phyloP scores from a whole-genome alignment of 2,888 invertebrate species.

The Drosophila melanosoma region DNA sequence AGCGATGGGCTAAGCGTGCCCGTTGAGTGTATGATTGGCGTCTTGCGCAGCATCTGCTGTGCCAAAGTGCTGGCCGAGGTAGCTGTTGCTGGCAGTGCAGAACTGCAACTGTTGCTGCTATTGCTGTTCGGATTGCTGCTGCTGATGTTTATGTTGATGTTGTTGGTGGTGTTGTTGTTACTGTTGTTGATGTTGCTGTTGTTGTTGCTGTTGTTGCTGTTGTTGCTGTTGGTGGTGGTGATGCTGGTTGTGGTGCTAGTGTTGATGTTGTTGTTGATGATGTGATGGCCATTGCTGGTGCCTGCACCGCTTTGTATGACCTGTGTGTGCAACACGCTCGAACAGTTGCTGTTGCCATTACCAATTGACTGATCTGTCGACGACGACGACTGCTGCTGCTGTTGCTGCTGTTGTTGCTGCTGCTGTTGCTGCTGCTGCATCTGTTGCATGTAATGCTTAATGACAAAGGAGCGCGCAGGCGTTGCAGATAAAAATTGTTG shows the following conservation, averaged over 20 bases:
- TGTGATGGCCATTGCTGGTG: conserved; percentile 79
- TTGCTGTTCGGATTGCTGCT: conserved; percentile 13
- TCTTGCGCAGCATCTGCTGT: conserved; percentile 81
- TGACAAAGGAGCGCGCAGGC: conserved; percentile 82
- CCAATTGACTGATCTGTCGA: conserved; percentile 27
- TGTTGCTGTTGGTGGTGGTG: conserved; percentile 25
- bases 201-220: conserved; percentile 25
- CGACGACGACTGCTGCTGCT: conserved; percentile 47
- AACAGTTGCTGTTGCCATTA: conserved; percentile 42
- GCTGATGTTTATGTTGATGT: conserved; percentile 34
- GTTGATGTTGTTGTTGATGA: conserved; percentile 37
- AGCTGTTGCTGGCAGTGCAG: conserved; percentile 36
- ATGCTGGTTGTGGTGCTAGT: conserved; percentile 17
- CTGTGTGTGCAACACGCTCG: conserved; percentile 69
- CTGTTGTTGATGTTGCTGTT: not conserved
- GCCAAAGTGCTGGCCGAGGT: conserved; percentile 53
- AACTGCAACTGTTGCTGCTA: conserved; percentile 22
- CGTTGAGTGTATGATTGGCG: conserved; percentile 82
- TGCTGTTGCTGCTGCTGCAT: conserved; percentile 78
- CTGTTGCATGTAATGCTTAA: conserved; percentile 83
- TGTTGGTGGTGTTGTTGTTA: conserved; percentile 18
- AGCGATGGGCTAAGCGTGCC: conserved; percentile 75
- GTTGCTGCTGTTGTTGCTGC: conserved; percentile 27
- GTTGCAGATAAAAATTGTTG: conserved; percentile 70
- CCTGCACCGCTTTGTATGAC: conserved; percentile 78